Conservation (phyloP, 2,888 invertebrate species). For the Lymantria monacha region DNA sequence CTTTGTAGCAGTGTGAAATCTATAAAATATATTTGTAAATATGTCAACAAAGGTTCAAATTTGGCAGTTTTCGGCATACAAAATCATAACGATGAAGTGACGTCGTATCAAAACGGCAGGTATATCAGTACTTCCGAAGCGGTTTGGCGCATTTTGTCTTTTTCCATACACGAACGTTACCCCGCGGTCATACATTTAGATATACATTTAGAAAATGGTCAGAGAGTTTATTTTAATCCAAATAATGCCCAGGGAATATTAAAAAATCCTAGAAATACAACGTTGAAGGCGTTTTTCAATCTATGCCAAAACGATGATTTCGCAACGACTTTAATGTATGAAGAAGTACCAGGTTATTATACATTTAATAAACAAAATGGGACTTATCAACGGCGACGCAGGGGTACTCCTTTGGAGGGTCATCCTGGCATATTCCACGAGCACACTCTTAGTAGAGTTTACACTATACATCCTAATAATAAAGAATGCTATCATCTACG, state of each 20-base stretch:
- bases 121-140: conserved; percentile 2
- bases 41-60: not conserved
- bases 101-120: not conserved
- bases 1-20: not conserved
- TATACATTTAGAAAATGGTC: not conserved
- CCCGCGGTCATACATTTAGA: not conserved
- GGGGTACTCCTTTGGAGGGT: conserved; percentile 2
- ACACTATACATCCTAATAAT: conserved; percentile 13
- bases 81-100: conserved; percentile 1
- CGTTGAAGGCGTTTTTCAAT: not conserved
- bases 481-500: not conserved
- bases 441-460: conserved; percentile 5
- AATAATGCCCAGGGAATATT: not conserved
- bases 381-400: conserved; percentile 2
- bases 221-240: conserved; percentile 1
- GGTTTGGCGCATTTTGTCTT: not conserved
- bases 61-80: not conserved
- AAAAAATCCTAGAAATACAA: conserved; percentile 1
- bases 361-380: conserved; percentile 3
- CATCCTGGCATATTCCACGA: conserved; percentile 1
- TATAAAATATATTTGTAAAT: not conserved
- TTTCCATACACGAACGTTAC: not conserved
- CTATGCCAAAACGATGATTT: conserved; percentile 2
- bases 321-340: not conserved
- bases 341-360: conserved; percentile 2